phyloP scores from a whole-genome alignment of 2,888 invertebrate species.

The Diloba caeruleocephala region DNA sequence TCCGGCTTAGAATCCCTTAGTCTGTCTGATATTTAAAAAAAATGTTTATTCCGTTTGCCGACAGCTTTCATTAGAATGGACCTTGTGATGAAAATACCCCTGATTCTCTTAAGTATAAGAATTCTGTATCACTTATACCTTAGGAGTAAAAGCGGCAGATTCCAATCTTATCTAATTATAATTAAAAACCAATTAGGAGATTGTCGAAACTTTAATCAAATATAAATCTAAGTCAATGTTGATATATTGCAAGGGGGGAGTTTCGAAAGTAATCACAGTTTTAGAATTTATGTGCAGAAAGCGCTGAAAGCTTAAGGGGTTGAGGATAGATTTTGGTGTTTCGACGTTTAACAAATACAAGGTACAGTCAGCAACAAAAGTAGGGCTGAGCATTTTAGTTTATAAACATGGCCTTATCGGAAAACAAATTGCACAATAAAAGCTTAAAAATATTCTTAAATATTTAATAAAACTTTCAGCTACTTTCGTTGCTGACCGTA shows the following conservation, averaged over 20 bases:
- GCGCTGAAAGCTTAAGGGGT: constrained; percentile 12
- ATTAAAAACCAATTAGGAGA: constrained; percentile 39
- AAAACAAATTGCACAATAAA: too few relatives aligned
- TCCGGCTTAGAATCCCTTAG: too few relatives aligned
- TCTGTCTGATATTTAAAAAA: too few relatives aligned
- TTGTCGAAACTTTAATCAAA: constrained; percentile 28
- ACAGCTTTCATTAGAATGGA: too few relatives aligned
- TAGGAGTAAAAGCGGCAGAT: not conserved
- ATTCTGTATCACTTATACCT: too few relatives aligned
- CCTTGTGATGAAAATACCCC: not conserved
- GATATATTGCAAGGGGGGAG: constrained; percentile 53
- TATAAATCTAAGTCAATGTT: constrained; percentile 65
- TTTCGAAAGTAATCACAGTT: constrained; percentile 20
- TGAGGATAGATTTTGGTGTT: constrained; percentile 4
- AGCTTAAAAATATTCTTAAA: too few relatives aligned
- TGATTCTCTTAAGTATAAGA: too few relatives aligned
- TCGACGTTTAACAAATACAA: not conserved
- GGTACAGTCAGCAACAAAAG: not conserved
- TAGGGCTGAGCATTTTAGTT: too few relatives aligned
- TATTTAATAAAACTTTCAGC: too few relatives aligned
- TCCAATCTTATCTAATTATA: constrained; percentile 27
- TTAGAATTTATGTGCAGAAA: constrained; percentile 19
- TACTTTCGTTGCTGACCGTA: too few relatives aligned
- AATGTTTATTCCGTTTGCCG: too few relatives aligned
- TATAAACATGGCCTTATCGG: too few relatives aligned